Base-by-base conservation (phyloP, 2,888 invertebrate genomes). In the Nematopogon swammerdamellus region DNA sequence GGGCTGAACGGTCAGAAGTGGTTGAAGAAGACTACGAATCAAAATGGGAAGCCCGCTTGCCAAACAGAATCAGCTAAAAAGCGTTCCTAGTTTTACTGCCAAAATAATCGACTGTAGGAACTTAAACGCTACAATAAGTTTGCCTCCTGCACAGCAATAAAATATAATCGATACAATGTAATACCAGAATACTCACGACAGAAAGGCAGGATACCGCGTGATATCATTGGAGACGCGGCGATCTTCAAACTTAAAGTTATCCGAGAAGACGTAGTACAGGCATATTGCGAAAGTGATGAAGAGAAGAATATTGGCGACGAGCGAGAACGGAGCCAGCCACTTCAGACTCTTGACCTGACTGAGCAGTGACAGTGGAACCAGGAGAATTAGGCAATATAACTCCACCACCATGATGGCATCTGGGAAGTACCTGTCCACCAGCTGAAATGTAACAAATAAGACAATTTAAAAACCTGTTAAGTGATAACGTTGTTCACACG, bases 301-400 rank as follows among this genome's bases (percentile, higher is more conserved):
- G 59, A 95, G 88, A 48, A 92, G 85, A 11, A 90, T 54, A 62
- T 97, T 97, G n/a, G 97, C 97, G 48, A 92, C 63, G 50, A 90
- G 76, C 0, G 97, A 96, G 63, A 95, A 91, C n/a, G 95, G 88
- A 0, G 96, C 92, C 50, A 97, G 70, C 63, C 86, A 87, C 64
- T 88, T 91, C 1, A 97, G 79, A 60, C 91, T 85, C 54, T 89
- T 81, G 50, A 93, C 85, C 59, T 80, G 80, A 29, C 71, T 72
- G 48, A 80, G 54, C 11, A 76, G 44, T 47, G 71, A 67, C 6
- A 80, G 54, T 1, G 80, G 79, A 8, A 72, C 46, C 18, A 77
- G 53, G 43, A 70, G 57, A 11, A 79, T 74, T 1, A 75, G 61
- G 44, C 76, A 72, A 53, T 80, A 80, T 52, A 76, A 74, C 56